Base-by-base conservation (phyloP, 2,888 invertebrate genomes). In the Melieria picta region DNA sequence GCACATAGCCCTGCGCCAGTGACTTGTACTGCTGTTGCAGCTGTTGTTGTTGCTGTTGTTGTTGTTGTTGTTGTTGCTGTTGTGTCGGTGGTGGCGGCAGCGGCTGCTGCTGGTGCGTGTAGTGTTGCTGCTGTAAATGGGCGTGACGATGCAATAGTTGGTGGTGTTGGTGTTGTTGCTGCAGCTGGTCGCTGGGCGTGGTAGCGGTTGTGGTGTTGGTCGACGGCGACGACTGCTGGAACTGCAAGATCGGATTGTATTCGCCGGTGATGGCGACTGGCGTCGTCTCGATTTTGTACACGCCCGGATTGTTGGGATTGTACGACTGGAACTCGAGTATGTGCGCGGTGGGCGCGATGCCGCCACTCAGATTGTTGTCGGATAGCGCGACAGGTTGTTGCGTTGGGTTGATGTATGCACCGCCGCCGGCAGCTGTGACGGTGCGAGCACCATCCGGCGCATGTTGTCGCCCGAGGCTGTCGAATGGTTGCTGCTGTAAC, bases 291-390 rank as follows among this genome's bases (percentile, higher is more conserved):
- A 87, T 86, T 80, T 87, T 87, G 71, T 83, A 87, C 4, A 87
- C 86, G 16, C 86, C 87, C 30, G 87, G 87, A 81, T 87, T 87
- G 70, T 85, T 87, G 1, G 87, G 87, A 78, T 87, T 87, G 75
- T 87, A 87, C 0, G 87, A 87, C 73, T 87, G 87, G 74, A 86
- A 87, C 73, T 87, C 87, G 7, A 87, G 79, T 58, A 87, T 85
- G 63, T 85, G 85, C 3, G 86, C 84, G 0, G 82, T 75, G 4
- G 83, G 80, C 47, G 78, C 45, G 68, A 16, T 69, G 43, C 46
- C 57, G 66, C 62, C 65, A 13, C 52, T 9, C n/a, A 46, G 67
- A 43, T 50, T 63, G 48, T 60, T 64, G 30, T 43, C 58, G 45
- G 11, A 16, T 42, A 45, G 55, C 60, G 66, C 47, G 30, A 3